A percentile compares a stretch with the other conserved stretches of the same genome.
Evolutionary conservation across 2,113 vertebrate genomes (phyloP).

Genomic region (Redunca redunca): DNA sequence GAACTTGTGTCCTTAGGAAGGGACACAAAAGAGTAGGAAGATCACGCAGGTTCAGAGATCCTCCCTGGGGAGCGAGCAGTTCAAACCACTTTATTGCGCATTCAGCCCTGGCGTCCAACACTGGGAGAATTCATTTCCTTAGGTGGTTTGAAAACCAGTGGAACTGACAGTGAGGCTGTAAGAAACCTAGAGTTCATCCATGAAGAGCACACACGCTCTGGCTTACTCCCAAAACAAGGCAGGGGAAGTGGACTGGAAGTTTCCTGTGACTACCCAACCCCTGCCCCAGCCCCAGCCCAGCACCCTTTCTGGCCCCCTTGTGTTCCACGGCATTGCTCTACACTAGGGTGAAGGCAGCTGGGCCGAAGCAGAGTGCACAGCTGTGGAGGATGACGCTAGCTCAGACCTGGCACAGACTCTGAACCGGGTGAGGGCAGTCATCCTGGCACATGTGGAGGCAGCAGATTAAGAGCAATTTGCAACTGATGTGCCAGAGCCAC

Average conservation of each 20-base stretch:
- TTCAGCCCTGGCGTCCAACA: neutral
- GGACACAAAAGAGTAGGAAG: neutral
- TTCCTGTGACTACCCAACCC: neutral
- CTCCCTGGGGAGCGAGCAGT: neutral
- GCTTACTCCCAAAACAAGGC: neutral
- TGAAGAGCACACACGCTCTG: neutral
- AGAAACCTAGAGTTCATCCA: neutral
- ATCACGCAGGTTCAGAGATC: neutral
- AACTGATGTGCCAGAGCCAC: neutral
- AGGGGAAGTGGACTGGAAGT: neutral
- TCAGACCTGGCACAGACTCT: neutral
- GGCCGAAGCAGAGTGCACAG: neutral
- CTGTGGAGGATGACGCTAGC: neutral
- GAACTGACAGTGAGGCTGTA: neutral
- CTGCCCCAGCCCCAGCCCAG: neutral
- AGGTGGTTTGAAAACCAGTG: neutral
- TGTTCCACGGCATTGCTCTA: neutral
- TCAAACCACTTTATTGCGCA: neutral
- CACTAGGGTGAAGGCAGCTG: neutral
- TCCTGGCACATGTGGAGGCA: neutral
- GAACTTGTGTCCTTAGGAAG: neutral
- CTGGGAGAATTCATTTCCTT: neutral
- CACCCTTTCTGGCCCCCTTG: neutral
- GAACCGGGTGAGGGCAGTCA: neutral
- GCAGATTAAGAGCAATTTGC: neutral